Conservation (phyloP, 2,888 invertebrate genomes). For the Labia minor region DNA sequence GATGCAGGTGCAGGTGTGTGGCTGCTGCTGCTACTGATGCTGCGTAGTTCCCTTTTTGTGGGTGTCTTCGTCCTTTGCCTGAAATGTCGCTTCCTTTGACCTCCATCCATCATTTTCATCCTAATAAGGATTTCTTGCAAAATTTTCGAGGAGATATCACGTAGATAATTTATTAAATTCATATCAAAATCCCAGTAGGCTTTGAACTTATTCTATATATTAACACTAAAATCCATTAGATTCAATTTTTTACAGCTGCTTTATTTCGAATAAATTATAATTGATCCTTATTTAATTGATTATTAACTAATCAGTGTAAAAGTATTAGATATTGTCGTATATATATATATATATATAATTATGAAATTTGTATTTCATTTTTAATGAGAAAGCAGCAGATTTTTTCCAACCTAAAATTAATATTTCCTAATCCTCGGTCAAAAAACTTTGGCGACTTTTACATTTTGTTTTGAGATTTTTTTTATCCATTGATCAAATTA, state of each 20-base stretch:
- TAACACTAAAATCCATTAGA: background rate
- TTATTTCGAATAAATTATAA: background rate
- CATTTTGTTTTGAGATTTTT: background rate
- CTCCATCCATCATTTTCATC: background rate
- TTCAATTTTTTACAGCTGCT: background rate
- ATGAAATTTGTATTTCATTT: no score
- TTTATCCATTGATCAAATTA: background rate
- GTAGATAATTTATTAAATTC: background rate
- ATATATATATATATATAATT: no score
- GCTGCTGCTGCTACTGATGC: slow-evolving; percentile 13
- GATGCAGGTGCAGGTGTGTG: slow-evolving; percentile 1
- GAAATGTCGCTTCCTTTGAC: background rate
- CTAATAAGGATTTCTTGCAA: background rate
- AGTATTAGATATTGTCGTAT: no score
- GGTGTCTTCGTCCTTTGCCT: slow-evolving; percentile 5
- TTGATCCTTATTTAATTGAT: background rate
- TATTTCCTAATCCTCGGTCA: no score
- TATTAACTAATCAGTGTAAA: no score
- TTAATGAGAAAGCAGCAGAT: background rate
- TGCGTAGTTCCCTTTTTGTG: background rate
- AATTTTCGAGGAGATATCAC: background rate
- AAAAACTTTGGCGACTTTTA: background rate
- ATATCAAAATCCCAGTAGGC: background rate
- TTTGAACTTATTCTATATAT: background rate
- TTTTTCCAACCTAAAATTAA: no score